These are phyloP conservation scores for Addax nasomaculatus DNA, from an alignment of 2,113 vertebrate genomes.

Conservation along the genomic window DNA sequence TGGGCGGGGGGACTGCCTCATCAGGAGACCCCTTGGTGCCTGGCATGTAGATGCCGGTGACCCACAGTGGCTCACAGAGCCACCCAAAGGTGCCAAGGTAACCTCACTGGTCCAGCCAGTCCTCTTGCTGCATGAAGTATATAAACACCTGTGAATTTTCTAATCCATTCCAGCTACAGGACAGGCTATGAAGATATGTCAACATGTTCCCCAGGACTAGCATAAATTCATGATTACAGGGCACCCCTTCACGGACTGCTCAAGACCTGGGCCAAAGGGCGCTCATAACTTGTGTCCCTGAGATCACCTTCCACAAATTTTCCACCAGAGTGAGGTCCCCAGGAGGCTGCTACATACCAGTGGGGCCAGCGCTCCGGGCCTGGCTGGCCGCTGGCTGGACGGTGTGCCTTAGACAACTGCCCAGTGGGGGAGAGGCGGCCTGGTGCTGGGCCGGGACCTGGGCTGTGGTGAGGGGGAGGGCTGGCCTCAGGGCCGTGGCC, in stretches of 20 bases:
- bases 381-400: conserved; percentile 85
- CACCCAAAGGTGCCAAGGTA: neutral
- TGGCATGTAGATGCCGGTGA: neutral
- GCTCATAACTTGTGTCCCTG: neutral
- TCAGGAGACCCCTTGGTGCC: rapidly evolving
- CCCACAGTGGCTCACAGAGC: neutral
- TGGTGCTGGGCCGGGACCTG: conserved; percentile 83
- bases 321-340: rapidly evolving
- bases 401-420: conserved; percentile 87
- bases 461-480: conserved; percentile 80
- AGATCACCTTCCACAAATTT: rapidly evolving
- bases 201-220: conserved; percentile 61
- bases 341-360: conserved; percentile 80
- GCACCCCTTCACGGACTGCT: neutral
- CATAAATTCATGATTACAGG: conserved; percentile 57
- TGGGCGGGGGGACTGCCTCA: rapidly evolving
- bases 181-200: conserved; percentile 68
- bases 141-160: conserved; percentile 74
- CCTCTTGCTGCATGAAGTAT: conserved; percentile 61
- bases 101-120: conserved; percentile 50
- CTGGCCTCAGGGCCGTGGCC: conserved; percentile 78
- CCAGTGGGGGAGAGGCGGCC: conserved; percentile 82
- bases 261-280: neutral
- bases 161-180: conserved; percentile 68
- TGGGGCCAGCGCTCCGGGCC: conserved; percentile 84